Conservation (phyloP, 1,140 invertebrate species). For the Uloborus diversus region DNA sequence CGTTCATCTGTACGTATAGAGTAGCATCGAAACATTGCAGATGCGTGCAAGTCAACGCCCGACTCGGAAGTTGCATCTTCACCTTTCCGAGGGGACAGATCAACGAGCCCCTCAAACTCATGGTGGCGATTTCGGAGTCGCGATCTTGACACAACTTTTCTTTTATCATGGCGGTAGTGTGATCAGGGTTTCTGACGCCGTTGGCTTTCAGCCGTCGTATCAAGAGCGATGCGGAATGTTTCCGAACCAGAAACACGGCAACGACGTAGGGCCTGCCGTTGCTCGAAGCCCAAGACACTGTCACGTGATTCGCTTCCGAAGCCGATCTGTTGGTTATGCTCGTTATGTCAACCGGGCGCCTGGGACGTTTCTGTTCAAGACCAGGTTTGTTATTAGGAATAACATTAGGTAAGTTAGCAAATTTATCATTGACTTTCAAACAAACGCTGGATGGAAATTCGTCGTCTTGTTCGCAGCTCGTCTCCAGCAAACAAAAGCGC, state of each 20-base stretch:
- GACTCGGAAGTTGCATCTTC: constrained; percentile 89
- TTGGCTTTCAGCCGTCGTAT: constrained; percentile 83
- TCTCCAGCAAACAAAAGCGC: constrained; percentile 89
- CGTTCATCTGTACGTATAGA: constrained; percentile 96
- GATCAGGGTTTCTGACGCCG: constrained; percentile 64
- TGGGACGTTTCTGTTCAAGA: constrained; percentile 94
- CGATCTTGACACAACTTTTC: constrained; percentile 91
- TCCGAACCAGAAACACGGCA: constrained; percentile 85
- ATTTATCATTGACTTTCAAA: constrained; percentile 95
- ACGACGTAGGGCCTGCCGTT: constrained; percentile 83
- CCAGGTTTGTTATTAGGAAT: constrained; percentile 98
- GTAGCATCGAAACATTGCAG: constrained; percentile 97
- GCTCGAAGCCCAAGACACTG: constrained; percentile 87
- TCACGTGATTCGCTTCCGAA: constrained; percentile 82
- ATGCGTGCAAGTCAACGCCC: constrained; percentile 95
- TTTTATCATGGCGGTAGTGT: constrained; percentile 73
- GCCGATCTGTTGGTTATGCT: constrained; percentile 89
- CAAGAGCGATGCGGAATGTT: constrained; percentile 78
- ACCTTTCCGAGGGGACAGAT: constrained; percentile 89
- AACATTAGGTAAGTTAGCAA: constrained; percentile 90
- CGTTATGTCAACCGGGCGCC: constrained; percentile 95
- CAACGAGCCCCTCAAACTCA: constrained; percentile 88
- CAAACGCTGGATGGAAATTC: constrained; percentile 91
- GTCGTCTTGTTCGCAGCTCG: constrained; percentile 92
- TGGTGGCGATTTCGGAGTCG: constrained; percentile 94